Evolutionary conservation across 2,797 vertebrate species (phyloP), one percentile per base, ranked within the genome.

Genomic region (Cebuella pygmaea): DNA sequence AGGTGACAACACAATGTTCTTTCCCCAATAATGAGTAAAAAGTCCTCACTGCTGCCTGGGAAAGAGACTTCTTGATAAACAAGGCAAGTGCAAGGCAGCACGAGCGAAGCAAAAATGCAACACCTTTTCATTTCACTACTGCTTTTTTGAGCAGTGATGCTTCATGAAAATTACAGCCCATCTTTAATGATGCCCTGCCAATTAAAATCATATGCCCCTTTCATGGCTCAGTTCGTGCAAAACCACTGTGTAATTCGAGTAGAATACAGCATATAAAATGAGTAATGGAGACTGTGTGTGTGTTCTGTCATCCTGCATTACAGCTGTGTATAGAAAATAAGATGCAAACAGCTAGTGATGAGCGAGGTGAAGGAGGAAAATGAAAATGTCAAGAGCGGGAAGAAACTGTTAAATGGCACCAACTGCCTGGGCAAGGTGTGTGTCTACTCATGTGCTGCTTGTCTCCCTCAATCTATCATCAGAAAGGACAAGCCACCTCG

Each of bases 321-420:
- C 96, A 7, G 57, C 96, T 97, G 97, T 94, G 89, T 97, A 98
- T 90, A 97, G 97, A 97, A 97, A 98, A 97, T 97, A 98, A 98
- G 98, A 98, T 92, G 97, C 96, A 98, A 99, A 99, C 96, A 70
- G 94, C 89, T 98, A 98, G 98, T 99, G 99, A 99, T 99, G 99
- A 98, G 97, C 79, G 96, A 98, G 99, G 99, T 99, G 98, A 98
- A 98, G 97, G 98, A 98, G 96, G 90, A 98, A 96, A 98, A 98
- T 98, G 98, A 98, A 99, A 99, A 99, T 99, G 99, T 99, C 99
- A 99, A 96, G 98, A 96, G 97, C 83, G 90, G 95, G 97, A 98
- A 97, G 95, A 98, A 98, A 98, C 98, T 98, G 99, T 98, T 99
- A 99, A 99, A 99, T 99, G 99, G 99, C 99, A 99, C 98, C 98